Evolutionary conservation across 1,140 invertebrate genomes (phyloP).

Genomic region (Chymomyza costata): DNA sequence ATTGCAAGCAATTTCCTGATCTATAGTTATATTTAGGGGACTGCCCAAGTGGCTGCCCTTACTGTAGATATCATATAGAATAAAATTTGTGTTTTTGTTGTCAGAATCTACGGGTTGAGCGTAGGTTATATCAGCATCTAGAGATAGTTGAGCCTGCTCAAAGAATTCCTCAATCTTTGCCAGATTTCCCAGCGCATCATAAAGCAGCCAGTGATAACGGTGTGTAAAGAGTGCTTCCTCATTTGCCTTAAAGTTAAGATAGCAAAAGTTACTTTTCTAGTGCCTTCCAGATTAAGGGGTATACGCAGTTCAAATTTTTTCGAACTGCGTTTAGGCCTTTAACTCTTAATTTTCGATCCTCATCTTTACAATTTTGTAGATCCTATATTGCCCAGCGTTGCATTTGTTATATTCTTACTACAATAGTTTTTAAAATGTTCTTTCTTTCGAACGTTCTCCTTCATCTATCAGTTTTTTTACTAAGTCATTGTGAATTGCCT

Average conservation of each 20-base stretch:
- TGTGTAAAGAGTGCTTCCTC: conserved; percentile 16
- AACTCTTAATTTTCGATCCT: too few species aligned
- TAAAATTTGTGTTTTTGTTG: conserved; percentile 3
- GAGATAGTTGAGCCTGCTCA: conserved; percentile 24
- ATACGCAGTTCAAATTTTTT: too few species aligned
- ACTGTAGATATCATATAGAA: conserved; percentile 61
- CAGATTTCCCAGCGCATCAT: conserved; percentile 25
- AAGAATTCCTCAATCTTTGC: conserved; percentile 25
- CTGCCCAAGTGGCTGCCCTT: conserved; percentile 54
- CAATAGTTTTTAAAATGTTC: too few species aligned
- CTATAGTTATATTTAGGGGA: conserved; percentile 50
- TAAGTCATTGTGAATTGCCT: too few species aligned
- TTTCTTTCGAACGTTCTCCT: too few species aligned
- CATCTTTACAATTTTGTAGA: too few species aligned
- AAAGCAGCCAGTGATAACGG: conserved; percentile 56
- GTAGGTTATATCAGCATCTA: conserved; percentile 52
- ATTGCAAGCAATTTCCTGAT: conserved; percentile 48
- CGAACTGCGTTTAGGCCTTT: too few species aligned
- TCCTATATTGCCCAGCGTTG: too few species aligned
- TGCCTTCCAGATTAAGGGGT: too few species aligned
- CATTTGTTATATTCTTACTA: too few species aligned
- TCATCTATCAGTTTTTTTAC: too few species aligned
- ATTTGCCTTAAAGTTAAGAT: conserved; percentile 27
- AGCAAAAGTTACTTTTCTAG: too few species aligned
- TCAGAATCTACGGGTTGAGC: background rate